Conservation (phyloP, 2,797 vertebrate species). For the Melanotaenia parkinsoni region DNA sequence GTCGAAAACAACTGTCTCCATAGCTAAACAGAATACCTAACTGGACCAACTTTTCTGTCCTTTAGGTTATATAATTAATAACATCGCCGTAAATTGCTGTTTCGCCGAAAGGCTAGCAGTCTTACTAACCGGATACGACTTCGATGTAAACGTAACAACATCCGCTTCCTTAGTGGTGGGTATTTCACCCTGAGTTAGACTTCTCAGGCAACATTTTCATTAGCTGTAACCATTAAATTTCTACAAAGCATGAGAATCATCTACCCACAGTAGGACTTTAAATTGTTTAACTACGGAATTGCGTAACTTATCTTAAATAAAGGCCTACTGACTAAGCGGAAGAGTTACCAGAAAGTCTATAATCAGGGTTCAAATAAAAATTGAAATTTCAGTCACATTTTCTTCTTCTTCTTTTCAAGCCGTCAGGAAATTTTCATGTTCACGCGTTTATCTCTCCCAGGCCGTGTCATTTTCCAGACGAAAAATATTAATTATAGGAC, state of each 20-base stretch:
- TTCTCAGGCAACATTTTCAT: not conserved
- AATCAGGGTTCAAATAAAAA: accelerated
- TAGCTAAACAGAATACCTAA: not conserved
- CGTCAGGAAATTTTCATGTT: too few species aligned
- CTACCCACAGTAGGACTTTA: too few species aligned
- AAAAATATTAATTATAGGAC: too few species aligned
- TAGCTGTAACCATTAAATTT: accelerated
- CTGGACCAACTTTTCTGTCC: not conserved
- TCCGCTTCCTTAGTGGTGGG: conserved; percentile 64
- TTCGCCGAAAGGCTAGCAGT: conserved; percentile 23
- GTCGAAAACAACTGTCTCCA: conserved; percentile 12
- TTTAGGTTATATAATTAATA: not conserved
- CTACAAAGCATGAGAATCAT: not conserved
- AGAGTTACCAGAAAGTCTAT: conserved; percentile 13
- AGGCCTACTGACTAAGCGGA: accelerated
- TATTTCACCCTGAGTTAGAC: accelerated
- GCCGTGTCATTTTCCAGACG: too few species aligned
- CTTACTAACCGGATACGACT: conserved; percentile 47
- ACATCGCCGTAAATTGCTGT: conserved; percentile 8
- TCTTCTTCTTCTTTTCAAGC: too few species aligned
- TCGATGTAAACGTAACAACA: conserved; percentile 69
- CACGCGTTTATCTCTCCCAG: too few species aligned
- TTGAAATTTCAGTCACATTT: too few species aligned
- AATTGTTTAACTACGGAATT: too few species aligned
- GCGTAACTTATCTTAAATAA: not conserved